Percentiles rank a stretch among this genome's conserved stretches.
phyloP scores from a whole-genome alignment of 2,113 vertebrate genomes.

The Elanus axillaris region DNA sequence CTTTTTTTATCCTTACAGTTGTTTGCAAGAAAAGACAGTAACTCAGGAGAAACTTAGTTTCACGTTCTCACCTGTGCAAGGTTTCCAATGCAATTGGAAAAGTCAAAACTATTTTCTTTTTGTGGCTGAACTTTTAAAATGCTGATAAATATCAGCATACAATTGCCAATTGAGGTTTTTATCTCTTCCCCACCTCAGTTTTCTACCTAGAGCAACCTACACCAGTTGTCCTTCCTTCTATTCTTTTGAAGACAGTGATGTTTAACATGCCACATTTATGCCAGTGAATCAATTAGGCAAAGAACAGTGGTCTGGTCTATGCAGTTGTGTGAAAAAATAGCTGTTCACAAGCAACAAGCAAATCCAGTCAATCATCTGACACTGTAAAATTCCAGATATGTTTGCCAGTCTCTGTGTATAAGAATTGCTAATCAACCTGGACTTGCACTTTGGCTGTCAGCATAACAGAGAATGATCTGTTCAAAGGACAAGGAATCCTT shows the following conservation, averaged over 20 bases:
- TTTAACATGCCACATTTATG: not conserved
- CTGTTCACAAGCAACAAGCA: not conserved
- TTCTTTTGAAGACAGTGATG: not conserved
- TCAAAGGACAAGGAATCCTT: constrained; percentile 4
- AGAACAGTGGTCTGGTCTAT: not conserved
- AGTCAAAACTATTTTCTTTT: not conserved
- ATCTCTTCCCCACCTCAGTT: not conserved
- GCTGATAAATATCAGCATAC: not conserved
- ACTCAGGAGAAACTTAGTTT: not conserved
- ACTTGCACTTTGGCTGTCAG: not conserved
- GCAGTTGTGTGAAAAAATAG: not conserved
- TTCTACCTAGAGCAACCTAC: not conserved
- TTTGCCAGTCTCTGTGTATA: not conserved
- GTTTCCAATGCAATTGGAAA: not conserved
- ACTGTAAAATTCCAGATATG: not conserved
- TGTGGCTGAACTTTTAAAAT: not conserved
- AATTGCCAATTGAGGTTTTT: not conserved
- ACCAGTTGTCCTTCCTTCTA: not conserved
- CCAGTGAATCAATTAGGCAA: not conserved
- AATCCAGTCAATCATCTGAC: not conserved
- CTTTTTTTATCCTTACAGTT: not conserved
- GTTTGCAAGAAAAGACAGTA: not conserved
- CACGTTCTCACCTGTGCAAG: not conserved
- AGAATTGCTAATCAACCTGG: not conserved
- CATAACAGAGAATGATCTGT: not conserved